Percentiles rank a stretch among this genome's conserved stretches.
Conservation (phyloP, 2,113 vertebrate genomes). For the Nycticryphes semicollaris region DNA sequence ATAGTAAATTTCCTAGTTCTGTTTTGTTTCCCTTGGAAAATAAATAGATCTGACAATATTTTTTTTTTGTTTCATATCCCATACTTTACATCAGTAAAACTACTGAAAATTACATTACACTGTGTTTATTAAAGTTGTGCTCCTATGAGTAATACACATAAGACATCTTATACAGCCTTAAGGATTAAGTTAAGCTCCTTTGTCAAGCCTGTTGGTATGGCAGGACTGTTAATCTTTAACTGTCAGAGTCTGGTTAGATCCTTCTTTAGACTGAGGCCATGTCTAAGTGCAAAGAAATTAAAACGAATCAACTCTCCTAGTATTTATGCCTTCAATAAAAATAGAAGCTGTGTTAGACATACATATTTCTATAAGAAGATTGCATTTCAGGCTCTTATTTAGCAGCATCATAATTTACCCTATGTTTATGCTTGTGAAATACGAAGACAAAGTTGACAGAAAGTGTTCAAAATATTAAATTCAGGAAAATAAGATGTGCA, state of each 20-base stretch:
- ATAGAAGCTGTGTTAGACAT: background rate
- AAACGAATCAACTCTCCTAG: background rate
- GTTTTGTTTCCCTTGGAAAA: conserved; percentile 14
- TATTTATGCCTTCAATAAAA: conserved; percentile 63
- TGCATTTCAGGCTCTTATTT: conserved; percentile 5
- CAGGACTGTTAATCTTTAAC: conserved; percentile 58
- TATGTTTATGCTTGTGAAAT: conserved; percentile 56
- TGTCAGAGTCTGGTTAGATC: conserved; percentile 50
- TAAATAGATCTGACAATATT: conserved; percentile 9
- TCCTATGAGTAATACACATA: conserved; percentile 30
- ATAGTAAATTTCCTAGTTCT: background rate
- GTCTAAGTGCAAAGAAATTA: conserved; percentile 60
- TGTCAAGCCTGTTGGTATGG: conserved; percentile 46
- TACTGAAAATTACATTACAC: conserved; percentile 26
- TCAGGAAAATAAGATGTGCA: conserved; percentile 40
- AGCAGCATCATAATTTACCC: conserved; percentile 39
- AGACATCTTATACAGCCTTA: conserved; percentile 41
- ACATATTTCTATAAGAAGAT: conserved; percentile 17
- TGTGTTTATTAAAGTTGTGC: conserved; percentile 57
- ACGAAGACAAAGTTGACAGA: conserved; percentile 37
- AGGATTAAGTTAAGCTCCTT: conserved; percentile 64
- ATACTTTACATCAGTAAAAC: conserved; percentile 20
- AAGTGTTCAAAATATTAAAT: conserved; percentile 31
- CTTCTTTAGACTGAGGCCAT: conserved; percentile 32
- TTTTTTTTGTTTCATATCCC: background rate